Conservation (phyloP, 92 coral and sea anemone species). For the Phenganax subtilis region DNA sequence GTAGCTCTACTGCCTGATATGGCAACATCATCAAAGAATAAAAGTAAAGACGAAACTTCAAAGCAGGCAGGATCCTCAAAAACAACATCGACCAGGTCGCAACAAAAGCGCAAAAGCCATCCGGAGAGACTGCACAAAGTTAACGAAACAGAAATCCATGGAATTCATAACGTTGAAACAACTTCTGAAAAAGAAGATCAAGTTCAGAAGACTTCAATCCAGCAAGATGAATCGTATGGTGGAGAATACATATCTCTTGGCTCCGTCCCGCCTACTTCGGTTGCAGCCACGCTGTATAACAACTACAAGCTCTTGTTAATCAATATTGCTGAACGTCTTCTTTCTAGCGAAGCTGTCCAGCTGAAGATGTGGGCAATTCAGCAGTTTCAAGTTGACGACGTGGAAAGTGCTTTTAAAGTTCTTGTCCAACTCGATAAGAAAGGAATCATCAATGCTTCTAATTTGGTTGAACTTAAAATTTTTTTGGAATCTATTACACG, state of each 20-base stretch:
- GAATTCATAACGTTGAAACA: too few relatives aligned
- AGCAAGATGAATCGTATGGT: conserved; percentile 1
- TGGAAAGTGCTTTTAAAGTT: neutral
- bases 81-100: too few relatives aligned
- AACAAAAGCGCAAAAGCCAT: too few relatives aligned
- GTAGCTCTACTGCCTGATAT: too few relatives aligned
- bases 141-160: too few relatives aligned
- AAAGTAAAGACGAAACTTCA: neutral
- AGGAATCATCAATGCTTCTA: conserved; percentile 6
- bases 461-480: neutral
- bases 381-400: neutral
- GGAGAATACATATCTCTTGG: neutral
- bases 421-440: neutral
- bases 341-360: neutral
- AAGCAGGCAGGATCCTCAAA: too few relatives aligned
- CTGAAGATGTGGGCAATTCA: neutral
- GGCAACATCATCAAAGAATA: neutral
- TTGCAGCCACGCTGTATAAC: neutral
- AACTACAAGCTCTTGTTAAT: conserved; percentile 8
- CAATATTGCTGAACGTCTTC: neutral
- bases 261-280: neutral
- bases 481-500: neutral
- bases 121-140: too few relatives aligned
- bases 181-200: too few relatives aligned
- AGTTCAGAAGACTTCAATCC: neutral